These are phyloP conservation scores for Psittacula derbiana DNA, from an alignment of 2,797 vertebrate species.

Conservation along the genomic window DNA sequence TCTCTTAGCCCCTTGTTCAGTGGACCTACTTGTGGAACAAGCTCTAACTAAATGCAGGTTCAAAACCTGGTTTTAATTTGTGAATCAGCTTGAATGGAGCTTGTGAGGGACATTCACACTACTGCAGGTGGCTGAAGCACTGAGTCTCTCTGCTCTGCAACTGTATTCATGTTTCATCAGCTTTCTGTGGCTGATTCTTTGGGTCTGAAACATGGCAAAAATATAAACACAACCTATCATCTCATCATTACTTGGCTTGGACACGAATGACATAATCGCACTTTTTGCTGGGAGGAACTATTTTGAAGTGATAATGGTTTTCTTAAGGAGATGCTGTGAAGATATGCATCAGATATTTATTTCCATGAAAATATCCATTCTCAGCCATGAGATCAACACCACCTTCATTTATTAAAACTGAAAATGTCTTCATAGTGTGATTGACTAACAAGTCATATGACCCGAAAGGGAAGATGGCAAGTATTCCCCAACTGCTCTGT, in stretches of 20 bases:
- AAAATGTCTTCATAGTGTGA: constrained; percentile 22
- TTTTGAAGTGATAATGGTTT: constrained; percentile 62
- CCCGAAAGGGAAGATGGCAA: constrained; percentile 19
- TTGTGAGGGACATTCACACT: background rate
- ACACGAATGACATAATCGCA: background rate
- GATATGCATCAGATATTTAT: constrained; percentile 60
- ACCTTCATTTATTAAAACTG: constrained; percentile 37
- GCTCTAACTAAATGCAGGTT: background rate
- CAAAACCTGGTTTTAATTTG: background rate
- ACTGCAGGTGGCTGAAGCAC: background rate
- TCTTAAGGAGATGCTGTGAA: constrained; percentile 41
- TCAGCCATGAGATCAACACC: constrained; percentile 20
- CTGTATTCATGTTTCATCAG: background rate
- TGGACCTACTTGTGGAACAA: background rate
- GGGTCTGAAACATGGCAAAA: background rate
- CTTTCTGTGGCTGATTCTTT: background rate
- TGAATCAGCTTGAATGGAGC: background rate
- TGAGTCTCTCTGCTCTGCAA: background rate
- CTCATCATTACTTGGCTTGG: background rate
- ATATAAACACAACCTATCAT: background rate
- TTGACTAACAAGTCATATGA: constrained; percentile 29
- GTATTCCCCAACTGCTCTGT: background rate
- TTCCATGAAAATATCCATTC: constrained; percentile 38
- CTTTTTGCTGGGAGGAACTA: constrained; percentile 32
- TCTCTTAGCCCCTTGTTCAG: background rate